These are phyloP conservation scores for Drosophila asahinai DNA, from an alignment of 1,140 invertebrate genomes.

Conservation along the genomic window DNA sequence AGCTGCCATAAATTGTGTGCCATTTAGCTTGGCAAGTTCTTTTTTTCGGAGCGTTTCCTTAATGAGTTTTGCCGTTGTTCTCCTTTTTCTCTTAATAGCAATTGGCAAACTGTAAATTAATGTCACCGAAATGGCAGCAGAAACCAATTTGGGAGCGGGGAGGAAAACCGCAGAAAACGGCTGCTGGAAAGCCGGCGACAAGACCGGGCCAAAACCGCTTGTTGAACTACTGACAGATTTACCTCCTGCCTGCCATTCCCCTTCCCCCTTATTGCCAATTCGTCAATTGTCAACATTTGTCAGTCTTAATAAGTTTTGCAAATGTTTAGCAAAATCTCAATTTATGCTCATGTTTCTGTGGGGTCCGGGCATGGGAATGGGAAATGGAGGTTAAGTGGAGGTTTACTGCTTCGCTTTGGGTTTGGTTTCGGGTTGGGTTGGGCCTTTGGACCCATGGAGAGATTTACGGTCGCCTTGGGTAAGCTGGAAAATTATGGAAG, in stretches of 20 bases:
- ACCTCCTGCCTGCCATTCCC: slow-evolving; percentile 11
- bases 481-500: slow-evolving; percentile 32
- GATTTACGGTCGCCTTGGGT: slow-evolving; percentile 38
- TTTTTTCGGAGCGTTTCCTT: slow-evolving; percentile 29
- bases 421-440: slow-evolving; percentile 13
- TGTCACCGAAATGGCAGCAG: slow-evolving; percentile 53
- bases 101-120: slow-evolving; percentile 62
- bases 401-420: slow-evolving; percentile 24
- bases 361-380: slow-evolving; percentile 42
- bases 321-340: slow-evolving; percentile 51
- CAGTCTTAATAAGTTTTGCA: slow-evolving; percentile 59
- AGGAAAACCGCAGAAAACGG: slow-evolving; percentile 40
- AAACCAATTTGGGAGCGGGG: slow-evolving; percentile 41
- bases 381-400: slow-evolving; percentile 55
- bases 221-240: slow-evolving; percentile 43
- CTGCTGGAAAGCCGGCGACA: slow-evolving; percentile 17
- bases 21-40: slow-evolving; percentile 18
- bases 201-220: slow-evolving; percentile 37
- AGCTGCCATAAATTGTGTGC: slow-evolving; percentile 22
- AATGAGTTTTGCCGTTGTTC: slow-evolving; percentile 53
- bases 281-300: slow-evolving; percentile 61
- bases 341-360: slow-evolving; percentile 49
- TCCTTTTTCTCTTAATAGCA: slow-evolving; percentile 17
- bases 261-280: slow-evolving; percentile 31
- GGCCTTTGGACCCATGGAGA: slow-evolving; percentile 32